Evolutionary conservation across 2,888 invertebrate species (phyloP), one percentile per base, ranked within the genome.

Genomic region (Therioaphis trifolii): DNA sequence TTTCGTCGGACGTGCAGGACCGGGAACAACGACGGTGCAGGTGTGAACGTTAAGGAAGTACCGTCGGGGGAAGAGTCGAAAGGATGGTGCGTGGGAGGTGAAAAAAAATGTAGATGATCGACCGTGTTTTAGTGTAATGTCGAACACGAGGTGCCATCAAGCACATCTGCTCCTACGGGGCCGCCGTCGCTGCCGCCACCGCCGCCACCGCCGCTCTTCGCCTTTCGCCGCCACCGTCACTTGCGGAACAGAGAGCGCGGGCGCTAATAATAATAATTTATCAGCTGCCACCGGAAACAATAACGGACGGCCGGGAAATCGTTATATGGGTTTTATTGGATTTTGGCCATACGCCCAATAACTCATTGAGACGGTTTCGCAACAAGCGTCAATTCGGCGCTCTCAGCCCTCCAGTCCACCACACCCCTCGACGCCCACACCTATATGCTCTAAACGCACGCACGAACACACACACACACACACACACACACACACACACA

Each of bases 261-360:
- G 46, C 24, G 58, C 61, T 80, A 80, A 61, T 74, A 82, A 82
- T 82, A 82, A 82, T 74, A 82, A 82, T 82, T 82, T 82, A 82
- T 82, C 82, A 82, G 82, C 82, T 74, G 82, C 82, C 82, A 52
- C 74, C 82, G 74, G 74, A 74, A 82, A 82, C 74, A 82, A 82
- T 82, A 82, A 82, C 82, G 74, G 74, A 82, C 63, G 82, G 43
- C 77, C 66, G 66, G 69, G 74, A 82, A 82, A 82, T 74, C 72
- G 74, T 74, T 66, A 52, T 82, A 74, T 66, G 82, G 82, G 74
- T 82, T 82, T 82, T 82, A 82, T 82, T 82, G 74, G 82, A 74
- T 82, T 82, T 82, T 35, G 74, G 74, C 74, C 72, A 29, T 82
- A 74, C 43, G 80, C 61, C 71, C 80, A 43, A 80, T 82, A 82